Evolutionary conservation across 2,797 vertebrate genomes (phyloP), one percentile per base, ranked within the genome.

Genomic region (Rhabdophis nuchalis): DNA sequence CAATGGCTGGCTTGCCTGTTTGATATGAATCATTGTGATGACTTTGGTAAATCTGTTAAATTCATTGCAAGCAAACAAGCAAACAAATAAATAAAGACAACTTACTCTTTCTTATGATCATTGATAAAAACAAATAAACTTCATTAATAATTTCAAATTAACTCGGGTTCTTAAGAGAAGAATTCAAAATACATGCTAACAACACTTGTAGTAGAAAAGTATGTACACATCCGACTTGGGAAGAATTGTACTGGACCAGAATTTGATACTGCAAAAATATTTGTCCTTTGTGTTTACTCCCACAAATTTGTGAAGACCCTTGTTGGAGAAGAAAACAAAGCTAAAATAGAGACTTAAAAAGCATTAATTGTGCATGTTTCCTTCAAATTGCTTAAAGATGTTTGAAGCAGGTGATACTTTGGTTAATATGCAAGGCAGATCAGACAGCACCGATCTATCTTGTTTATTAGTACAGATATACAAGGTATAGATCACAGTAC

Each of bases 331-430:
- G 41, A 46, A 92, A 91, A 68, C 50, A 52, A n/a, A 57, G 9
- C 0, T 0, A 85, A 85, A 91, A 0, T 2, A 64, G 86, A 58
- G 86, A 61, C 88, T 11, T 11, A 0, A 89, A 89, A 56, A 0
- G 20, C 2, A 85, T 13, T 0, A 0, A 12, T 9, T 13, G 10
- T 86, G 20, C 53, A 3, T 82, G 41, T 57, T 4, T 16, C 5
- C 10, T 20, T 52, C 46, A 36, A 72, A 53, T 3, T 93, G 4
- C 0, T 88, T 4, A 3, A 82, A 50, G 89, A 57, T 77, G 86
- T 88, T 3, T 14, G n/a, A 77, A 46, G 1, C 1, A n/a, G 87
- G 56, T 77, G 85, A 88, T 93, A 57, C 54, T 50, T 61, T 87
- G 2, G 82, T 2, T 3, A 46, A 10, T 1, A n/a, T 94, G 87